Evolutionary conservation across 2,113 vertebrate genomes (phyloP).

Genomic region (Corythornis madagascariensis): DNA sequence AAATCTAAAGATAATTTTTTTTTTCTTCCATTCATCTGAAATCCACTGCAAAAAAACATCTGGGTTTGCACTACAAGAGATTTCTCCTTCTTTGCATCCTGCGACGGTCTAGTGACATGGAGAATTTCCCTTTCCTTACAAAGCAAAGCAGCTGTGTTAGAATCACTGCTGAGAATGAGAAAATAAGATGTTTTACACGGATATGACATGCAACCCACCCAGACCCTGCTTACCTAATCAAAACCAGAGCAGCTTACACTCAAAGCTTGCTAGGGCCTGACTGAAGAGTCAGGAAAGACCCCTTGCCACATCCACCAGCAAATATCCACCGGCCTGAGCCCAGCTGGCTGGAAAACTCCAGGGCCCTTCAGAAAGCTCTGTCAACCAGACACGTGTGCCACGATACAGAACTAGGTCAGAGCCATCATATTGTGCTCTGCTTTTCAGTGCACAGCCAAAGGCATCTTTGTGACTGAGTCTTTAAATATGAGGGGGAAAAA

Average conservation of each 20-base stretch:
- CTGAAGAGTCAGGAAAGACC: neutral
- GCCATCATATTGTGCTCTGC: too few relatives aligned
- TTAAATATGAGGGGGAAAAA: too few relatives aligned
- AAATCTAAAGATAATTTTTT: neutral
- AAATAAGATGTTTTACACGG: neutral
- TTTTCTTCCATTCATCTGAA: neutral
- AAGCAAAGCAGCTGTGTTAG: neutral
- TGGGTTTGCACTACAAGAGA: neutral
- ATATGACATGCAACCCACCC: neutral
- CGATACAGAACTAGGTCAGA: too few relatives aligned
- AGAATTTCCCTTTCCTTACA: neutral
- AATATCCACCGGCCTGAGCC: neutral
- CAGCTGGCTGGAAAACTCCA: neutral
- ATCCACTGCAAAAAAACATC: neutral
- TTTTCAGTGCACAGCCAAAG: too few relatives aligned
- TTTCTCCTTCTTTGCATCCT: neutral
- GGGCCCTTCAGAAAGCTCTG: neutral
- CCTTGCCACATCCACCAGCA: neutral
- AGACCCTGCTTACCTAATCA: neutral
- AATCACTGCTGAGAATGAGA: neutral
- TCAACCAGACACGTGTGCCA: too few relatives aligned
- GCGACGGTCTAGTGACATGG: neutral
- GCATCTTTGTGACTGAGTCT: too few relatives aligned
- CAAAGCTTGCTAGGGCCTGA: neutral
- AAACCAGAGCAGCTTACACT: neutral